Conservation (phyloP, 2,797 vertebrate species). For the Chelon auratus region DNA sequence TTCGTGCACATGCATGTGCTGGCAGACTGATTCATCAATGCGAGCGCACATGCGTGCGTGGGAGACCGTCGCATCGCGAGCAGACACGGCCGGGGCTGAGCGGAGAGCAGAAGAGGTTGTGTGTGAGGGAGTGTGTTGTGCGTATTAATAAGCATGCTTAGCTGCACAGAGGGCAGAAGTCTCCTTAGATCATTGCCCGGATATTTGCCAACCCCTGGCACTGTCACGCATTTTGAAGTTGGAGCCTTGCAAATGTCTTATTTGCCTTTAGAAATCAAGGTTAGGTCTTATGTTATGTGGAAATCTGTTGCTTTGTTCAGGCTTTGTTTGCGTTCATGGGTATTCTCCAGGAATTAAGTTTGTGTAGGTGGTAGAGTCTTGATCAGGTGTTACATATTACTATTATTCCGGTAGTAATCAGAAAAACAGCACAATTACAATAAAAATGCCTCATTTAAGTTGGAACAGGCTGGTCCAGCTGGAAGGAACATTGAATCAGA, state of each 20-base stretch:
- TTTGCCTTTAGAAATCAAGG: slow-evolving; percentile 19
- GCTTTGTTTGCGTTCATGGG: neutral
- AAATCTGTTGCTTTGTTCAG: neutral
- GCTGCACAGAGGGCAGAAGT: neutral
- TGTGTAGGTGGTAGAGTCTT: neutral
- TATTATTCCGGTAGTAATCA: too few species aligned
- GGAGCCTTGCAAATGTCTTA: neutral
- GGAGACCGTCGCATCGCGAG: slow-evolving; percentile 35
- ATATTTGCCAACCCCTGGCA: neutral
- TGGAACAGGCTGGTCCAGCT: too few species aligned
- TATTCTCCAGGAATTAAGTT: neutral
- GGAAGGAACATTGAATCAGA: too few species aligned
- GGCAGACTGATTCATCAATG: slow-evolving; percentile 50
- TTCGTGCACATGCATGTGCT: neutral
- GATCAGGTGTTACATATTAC: too few species aligned
- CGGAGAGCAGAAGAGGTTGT: neutral
- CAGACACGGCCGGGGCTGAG: neutral
- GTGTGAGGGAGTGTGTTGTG: slow-evolving; percentile 22
- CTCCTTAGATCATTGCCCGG: neutral
- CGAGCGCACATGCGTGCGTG: slow-evolving; percentile 37
- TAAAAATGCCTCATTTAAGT: too few species aligned
- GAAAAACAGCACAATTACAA: too few species aligned
- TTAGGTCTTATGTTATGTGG: neutral
- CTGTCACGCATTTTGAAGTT: slow-evolving; percentile 5
- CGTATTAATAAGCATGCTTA: neutral